These are phyloP conservation scores for Corythoichthys intestinalis DNA, from an alignment of 2,113 vertebrate genomes.

Conservation along the genomic window DNA sequence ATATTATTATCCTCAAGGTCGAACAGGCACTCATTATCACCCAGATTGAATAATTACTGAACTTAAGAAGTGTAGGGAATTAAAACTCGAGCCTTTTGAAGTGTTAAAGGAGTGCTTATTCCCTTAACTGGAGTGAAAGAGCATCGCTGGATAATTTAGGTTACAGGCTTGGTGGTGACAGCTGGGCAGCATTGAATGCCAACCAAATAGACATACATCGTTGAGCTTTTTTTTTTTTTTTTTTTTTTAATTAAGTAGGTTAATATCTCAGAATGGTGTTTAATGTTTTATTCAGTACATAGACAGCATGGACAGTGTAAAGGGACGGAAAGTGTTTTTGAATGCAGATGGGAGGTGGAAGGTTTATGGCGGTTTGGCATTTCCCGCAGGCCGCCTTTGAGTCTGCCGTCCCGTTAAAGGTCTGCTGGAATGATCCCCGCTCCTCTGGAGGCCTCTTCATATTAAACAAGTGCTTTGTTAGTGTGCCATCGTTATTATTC, in stretches of 20 bases:
- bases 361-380: conserved; percentile 44
- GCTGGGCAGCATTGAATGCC: conserved; percentile 71
- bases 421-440: conserved; percentile 39
- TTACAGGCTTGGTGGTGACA: conserved; percentile 65
- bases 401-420: conserved; percentile 38
- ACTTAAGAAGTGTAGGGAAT: conserved; percentile 48
- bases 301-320: conserved; percentile 54
- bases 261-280: conserved; percentile 75
- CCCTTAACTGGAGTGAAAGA: conserved; percentile 68
- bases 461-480: conserved; percentile 77
- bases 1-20: conserved; percentile 64
- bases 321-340: conserved; percentile 63
- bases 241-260: conserved; percentile 74
- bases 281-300: conserved; percentile 73
- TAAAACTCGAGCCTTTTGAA: conserved; percentile 65
- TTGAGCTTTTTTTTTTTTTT: conserved; percentile 58
- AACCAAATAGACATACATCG: conserved; percentile 73
- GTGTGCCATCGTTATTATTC: conserved; percentile 74
- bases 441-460: conserved; percentile 54
- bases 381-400: conserved; percentile 33
- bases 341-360: conserved; percentile 52
- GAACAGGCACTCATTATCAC: conserved; percentile 55
- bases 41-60: conserved; percentile 64
- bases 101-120: conserved; percentile 69
- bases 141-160: conserved; percentile 74